Conservation (phyloP, 2,797 vertebrate species). For the Labeo calbasu region DNA sequence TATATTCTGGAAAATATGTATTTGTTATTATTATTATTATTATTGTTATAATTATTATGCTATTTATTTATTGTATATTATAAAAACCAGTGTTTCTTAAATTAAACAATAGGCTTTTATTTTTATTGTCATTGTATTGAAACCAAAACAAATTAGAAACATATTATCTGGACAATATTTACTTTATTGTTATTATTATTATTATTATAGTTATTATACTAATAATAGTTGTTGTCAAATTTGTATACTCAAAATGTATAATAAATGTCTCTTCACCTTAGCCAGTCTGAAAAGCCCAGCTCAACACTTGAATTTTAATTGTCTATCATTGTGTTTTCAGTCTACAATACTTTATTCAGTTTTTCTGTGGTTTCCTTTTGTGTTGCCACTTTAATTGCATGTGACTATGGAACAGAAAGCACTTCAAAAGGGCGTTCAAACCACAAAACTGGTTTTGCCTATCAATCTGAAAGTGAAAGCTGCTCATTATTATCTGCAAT, state of each 20-base stretch:
- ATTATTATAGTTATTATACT: background rate
- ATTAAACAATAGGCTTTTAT: too few species aligned
- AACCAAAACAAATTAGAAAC: background rate
- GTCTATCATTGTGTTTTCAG: background rate
- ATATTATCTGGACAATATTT: background rate
- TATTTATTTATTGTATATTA: background rate
- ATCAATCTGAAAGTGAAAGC: conserved; percentile 68
- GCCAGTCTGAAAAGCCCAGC: background rate
- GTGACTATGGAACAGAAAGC: conserved; percentile 1
- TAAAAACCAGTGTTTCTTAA: background rate
- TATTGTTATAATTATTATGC: background rate
- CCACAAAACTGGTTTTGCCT: background rate
- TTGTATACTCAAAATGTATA: background rate
- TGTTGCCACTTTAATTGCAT: background rate
- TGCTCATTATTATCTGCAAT: background rate
- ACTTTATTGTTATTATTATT: background rate
- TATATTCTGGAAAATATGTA: background rate
- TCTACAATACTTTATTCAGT: too few species aligned
- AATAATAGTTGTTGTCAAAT: background rate
- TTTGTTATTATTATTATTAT: background rate
- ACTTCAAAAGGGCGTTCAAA: background rate
- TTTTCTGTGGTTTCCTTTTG: background rate
- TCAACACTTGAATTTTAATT: background rate
- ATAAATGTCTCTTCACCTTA: background rate
- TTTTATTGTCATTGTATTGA: too few species aligned